These are phyloP conservation scores for Phrynosoma platyrhinos DNA, from an alignment of 2,113 vertebrate species.

Conservation along the genomic window DNA sequence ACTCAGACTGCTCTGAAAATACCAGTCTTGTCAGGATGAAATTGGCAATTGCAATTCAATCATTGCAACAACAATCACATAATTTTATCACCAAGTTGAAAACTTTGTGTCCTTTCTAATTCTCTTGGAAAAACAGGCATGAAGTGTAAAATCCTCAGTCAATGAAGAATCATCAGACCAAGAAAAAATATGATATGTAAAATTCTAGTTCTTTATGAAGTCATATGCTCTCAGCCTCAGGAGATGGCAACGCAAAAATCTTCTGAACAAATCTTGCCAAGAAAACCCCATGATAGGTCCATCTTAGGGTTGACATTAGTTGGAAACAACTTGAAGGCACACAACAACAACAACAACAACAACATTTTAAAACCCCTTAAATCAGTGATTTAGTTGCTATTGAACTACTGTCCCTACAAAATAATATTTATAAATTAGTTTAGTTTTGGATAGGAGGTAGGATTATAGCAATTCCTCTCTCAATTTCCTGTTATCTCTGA, in stretches of 20 bases:
- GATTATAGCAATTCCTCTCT: too few species aligned
- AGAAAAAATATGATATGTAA: not conserved
- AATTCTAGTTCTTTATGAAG: not conserved
- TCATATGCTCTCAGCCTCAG: too few species aligned
- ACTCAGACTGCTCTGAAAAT: slow-evolving; percentile 44
- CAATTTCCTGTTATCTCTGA: too few species aligned
- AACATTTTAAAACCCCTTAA: too few species aligned
- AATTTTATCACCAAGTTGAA: slow-evolving; percentile 26
- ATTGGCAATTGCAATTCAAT: slow-evolving; percentile 20
- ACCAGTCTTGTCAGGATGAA: slow-evolving; percentile 14
- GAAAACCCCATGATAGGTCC: too few species aligned
- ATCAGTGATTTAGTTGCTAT: not conserved
- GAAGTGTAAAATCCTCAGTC: not conserved
- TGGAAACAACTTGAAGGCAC: too few species aligned
- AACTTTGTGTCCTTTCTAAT: slow-evolving; percentile 31
- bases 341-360: too few species aligned
- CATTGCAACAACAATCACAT: slow-evolving; percentile 25
- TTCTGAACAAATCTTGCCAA: too few species aligned
- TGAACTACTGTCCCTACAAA: not conserved
- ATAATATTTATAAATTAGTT: not conserved
- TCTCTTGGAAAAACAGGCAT: not conserved
- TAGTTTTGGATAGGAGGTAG: too few species aligned
- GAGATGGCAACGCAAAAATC: too few species aligned
- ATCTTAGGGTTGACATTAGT: too few species aligned
- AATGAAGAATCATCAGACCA: not conserved